Conservation (phyloP, 2,888 invertebrate species). For the Callyntrura sp. region DNA sequence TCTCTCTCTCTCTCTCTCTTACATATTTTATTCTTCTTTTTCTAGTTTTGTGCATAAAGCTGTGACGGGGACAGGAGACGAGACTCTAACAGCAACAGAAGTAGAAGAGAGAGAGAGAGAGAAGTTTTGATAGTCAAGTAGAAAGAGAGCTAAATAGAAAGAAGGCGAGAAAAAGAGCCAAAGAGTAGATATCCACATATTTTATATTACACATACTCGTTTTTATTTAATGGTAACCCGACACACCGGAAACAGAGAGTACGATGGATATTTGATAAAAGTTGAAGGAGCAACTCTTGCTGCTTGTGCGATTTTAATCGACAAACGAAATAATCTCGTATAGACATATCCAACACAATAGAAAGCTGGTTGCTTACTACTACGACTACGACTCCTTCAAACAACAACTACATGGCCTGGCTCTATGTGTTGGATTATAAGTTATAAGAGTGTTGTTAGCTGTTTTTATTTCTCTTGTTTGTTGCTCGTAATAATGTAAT, state of each 20-base stretch:
- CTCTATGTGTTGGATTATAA: conserved; percentile 25
- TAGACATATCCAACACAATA: background rate
- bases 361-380: background rate
- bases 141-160: conserved; percentile 34
- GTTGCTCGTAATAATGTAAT: conserved; percentile 67
- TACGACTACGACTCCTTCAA: background rate
- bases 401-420: background rate
- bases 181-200: background rate
- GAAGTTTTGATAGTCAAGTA: conserved; percentile 5
- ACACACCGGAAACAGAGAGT: conserved; percentile 80
- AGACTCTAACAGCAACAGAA: background rate
- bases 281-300: conserved; percentile 79
- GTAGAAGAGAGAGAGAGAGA: background rate
- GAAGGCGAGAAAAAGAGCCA: conserved; percentile 38
- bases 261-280: conserved; percentile 81
- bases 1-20: background rate
- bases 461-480: conserved; percentile 77
- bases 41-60: conserved; percentile 79
- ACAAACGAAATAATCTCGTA: conserved; percentile 49
- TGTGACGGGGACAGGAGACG: conserved; percentile 78
- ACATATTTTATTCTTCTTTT: conserved; percentile 12
- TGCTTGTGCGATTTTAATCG: conserved; percentile 80
- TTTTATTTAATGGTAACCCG: conserved; percentile 62
- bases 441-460: conserved; percentile 14
- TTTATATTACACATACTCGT: conserved; percentile 29